phyloP scores from a whole-genome alignment of 2,113 vertebrate species.

The Holacanthus passer region DNA sequence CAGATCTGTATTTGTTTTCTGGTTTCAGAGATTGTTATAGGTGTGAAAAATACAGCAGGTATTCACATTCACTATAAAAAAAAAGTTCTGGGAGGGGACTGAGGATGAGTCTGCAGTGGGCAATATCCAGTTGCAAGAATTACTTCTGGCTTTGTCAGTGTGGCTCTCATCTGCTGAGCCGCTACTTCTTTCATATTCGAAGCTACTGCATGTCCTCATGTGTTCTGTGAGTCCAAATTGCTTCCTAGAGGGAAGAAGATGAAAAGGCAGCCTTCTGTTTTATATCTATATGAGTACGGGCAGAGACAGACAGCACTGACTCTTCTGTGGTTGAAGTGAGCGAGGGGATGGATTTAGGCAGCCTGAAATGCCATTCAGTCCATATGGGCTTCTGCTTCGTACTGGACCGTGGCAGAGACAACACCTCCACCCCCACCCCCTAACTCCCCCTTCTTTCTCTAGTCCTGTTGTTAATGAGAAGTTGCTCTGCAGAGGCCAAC shows the following conservation, averaged over 20 bases:
- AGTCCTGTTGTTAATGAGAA: conserved; percentile 63
- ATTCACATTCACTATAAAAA: conserved; percentile 43
- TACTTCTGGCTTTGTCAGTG: conserved; percentile 42
- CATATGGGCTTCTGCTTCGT: conserved; percentile 35
- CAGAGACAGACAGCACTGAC: conserved; percentile 52
- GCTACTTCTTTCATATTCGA: conserved; percentile 44
- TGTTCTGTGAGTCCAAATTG: conserved; percentile 68
- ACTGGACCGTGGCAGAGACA: conserved; percentile 34
- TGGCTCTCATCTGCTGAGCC: conserved; percentile 49
- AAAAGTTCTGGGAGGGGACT: conserved; percentile 49
- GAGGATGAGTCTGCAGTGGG: conserved; percentile 42
- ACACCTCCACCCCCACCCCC: conserved; percentile 24
- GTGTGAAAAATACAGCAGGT: conserved; percentile 30
- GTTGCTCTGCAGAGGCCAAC: conserved; percentile 55
- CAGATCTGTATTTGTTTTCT: conserved; percentile 33
- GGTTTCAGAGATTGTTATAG: conserved; percentile 21
- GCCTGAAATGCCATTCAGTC: conserved; percentile 67
- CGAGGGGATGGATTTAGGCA: conserved; percentile 62
- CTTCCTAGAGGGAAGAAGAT: conserved; percentile 72
- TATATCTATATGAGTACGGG: conserved; percentile 67
- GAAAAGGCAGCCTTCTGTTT: conserved; percentile 66
- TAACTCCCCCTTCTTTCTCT: conserved; percentile 14
- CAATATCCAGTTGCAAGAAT: conserved; percentile 62
- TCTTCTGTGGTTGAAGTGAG: conserved; percentile 49
- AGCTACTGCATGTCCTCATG: conserved; percentile 52